Percentiles rank a stretch among this genome's conserved stretches.
These are phyloP conservation scores for Hirtodrosophila duncani DNA, from an alignment of 2,888 invertebrate species.

Conservation along the genomic window DNA sequence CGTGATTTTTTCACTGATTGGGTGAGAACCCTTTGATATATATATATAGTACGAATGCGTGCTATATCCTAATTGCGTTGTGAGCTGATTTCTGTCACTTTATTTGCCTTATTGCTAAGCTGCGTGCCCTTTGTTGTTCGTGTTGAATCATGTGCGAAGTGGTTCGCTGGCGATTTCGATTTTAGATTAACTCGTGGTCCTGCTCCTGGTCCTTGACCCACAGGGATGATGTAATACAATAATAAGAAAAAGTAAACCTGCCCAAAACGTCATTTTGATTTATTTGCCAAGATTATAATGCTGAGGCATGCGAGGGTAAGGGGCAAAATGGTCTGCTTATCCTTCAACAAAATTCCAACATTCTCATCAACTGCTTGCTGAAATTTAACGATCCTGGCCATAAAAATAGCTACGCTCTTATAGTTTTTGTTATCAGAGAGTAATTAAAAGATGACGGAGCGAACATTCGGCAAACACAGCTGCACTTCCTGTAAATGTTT, in stretches of 20 bases:
- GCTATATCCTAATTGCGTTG: slow-evolving; percentile 27
- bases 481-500: slow-evolving; percentile 49
- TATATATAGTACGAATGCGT: background rate
- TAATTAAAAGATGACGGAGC: slow-evolving; percentile 63
- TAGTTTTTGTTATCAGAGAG: slow-evolving; percentile 53
- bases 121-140: slow-evolving; percentile 44
- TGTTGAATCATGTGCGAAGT: slow-evolving; percentile 59
- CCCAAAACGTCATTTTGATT: too few species aligned
- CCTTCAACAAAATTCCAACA: slow-evolving; percentile 10
- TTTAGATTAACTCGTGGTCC: slow-evolving; percentile 52
- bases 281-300: slow-evolving; percentile 39
- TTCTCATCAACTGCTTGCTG: slow-evolving; percentile 19
- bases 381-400: slow-evolving; percentile 31
- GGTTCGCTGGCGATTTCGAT: slow-evolving; percentile 39
- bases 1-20: slow-evolving; percentile 59
- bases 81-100: slow-evolving; percentile 10
- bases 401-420: slow-evolving; percentile 43
- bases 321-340: background rate
- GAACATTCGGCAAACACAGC: slow-evolving; percentile 46
- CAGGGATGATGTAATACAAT: slow-evolving; percentile 21
- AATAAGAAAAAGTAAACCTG: too few species aligned
- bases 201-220: slow-evolving; percentile 20
- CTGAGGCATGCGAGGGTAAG: background rate
- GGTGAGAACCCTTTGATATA: slow-evolving; percentile 40
- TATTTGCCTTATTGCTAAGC: slow-evolving; percentile 1